These are phyloP conservation scores for Fregata magnificens DNA, from an alignment of 2,113 vertebrate genomes.

Conservation along the genomic window DNA sequence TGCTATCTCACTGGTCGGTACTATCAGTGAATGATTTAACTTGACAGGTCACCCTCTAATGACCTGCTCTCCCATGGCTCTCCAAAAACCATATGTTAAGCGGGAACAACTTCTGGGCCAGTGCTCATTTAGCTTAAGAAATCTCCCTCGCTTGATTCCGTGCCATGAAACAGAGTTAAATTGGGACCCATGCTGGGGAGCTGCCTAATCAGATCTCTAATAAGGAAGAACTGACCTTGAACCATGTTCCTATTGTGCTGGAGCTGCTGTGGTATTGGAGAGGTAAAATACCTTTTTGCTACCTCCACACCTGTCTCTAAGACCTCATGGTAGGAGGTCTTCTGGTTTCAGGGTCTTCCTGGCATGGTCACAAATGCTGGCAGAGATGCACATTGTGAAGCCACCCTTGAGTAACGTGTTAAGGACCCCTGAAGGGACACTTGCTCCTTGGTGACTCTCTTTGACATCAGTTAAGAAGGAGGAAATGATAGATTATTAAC, in stretches of 20 bases:
- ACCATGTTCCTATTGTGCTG: neutral
- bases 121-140: slow-evolving; percentile 13
- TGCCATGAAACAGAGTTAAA: neutral
- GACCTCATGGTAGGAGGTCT: neutral
- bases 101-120: slow-evolving; percentile 46
- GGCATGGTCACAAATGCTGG: neutral
- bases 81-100: slow-evolving; percentile 6
- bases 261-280: neutral
- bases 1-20: neutral
- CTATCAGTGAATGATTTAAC: neutral
- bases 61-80: slow-evolving; percentile 58
- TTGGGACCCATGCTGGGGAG: slow-evolving; percentile 54
- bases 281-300: neutral
- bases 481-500: neutral
- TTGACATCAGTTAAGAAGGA: neutral
- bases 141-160: neutral
- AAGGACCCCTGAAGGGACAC: neutral
- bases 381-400: slow-evolving; percentile 30
- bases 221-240: slow-evolving; percentile 24
- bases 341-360: neutral
- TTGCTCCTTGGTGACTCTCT: slow-evolving; percentile 13
- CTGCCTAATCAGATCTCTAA: slow-evolving; percentile 44
- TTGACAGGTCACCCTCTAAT: slow-evolving; percentile 61
- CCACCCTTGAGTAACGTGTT: neutral
- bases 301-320: neutral